These are phyloP conservation scores for Mizuhopecten yessoensis DNA, from an alignment of 1,140 invertebrate species.

Conservation along the genomic window DNA sequence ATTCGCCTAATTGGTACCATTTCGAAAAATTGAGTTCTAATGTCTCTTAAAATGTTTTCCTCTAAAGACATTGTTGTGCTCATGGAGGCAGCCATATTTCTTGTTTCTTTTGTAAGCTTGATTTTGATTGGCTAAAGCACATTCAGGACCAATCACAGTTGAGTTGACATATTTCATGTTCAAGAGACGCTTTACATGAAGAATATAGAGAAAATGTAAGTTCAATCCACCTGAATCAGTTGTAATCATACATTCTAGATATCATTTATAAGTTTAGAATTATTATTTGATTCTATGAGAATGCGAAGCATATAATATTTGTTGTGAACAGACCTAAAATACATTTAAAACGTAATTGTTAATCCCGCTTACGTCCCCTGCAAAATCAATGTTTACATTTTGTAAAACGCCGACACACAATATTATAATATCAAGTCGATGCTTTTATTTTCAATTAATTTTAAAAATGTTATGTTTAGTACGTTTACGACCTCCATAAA, in stretches of 20 bases:
- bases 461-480: no score
- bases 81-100: slow-evolving; percentile 72
- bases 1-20: slow-evolving; percentile 77
- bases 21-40: slow-evolving; percentile 74
- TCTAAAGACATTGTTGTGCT: background rate
- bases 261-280: background rate
- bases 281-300: background rate
- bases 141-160: slow-evolving; percentile 48
- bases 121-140: slow-evolving; percentile 59
- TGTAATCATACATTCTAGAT: background rate
- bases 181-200: slow-evolving; percentile 32
- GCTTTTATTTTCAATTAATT: no score
- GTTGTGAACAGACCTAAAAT: background rate
- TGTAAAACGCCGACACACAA: no score
- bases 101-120: slow-evolving; percentile 50
- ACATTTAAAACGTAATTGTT: no score
- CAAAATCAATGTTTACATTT: no score
- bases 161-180: background rate
- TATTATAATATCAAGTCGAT: no score
- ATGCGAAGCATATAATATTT: background rate
- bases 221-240: background rate
- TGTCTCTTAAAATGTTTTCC: slow-evolving; percentile 66
- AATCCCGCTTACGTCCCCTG: no score
- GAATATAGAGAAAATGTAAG: slow-evolving; percentile 41
- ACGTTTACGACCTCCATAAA: no score